Base-by-base conservation (phyloP, 2,113 vertebrate species). In the Ellobius talpinus region DNA sequence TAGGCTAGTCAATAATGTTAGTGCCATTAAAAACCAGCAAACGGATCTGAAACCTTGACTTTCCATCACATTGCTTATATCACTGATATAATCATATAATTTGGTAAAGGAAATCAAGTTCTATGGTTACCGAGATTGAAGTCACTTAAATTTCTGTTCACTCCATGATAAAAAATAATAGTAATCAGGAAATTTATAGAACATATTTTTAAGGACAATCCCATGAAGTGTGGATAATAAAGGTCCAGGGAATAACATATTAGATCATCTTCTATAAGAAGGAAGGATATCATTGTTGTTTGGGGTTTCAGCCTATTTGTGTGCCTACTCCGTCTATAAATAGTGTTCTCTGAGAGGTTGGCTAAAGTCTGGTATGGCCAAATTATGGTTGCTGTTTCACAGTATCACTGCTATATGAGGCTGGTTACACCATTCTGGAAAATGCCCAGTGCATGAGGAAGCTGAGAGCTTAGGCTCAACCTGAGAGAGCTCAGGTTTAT, bases 271-370 rank as follows among this genome's bases (percentile, higher is more conserved):
- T 97, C 94, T 94, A 63, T 79, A 96, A 97, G 86, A 96, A 96
- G 96, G 91, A 94, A 95, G 66, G 63, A 96, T 89, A 74, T 89
- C 97, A 98, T 87, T 47, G 42, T 68, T 96, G 36, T 94, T 96
- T 90, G 87, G 50, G 36, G 65, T 92, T 26, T 74, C 91, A 78
- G 58, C 36, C 47, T 96, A 70, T 94, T 89, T 96, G 79, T 70
- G 72, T 52, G 47, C 86, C 78, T 6, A 50, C 42, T 26, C 16
- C 0, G 1, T 78, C 93, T 96, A 97, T 96, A 93, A 97, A 97
- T 97, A 97, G 55, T 39, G 85, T 39, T 90, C 89, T 93, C 88
- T 90, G 21, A 50, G 66, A 91, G 70, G 73, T 58, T 42, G 81
- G 72, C 84, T 90, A 61, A 52, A 52, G 61, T 68, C 66, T 87